A percentile compares a stretch with the other conserved stretches of the same genome.
Conservation (phyloP, 1,140 invertebrate species). For the Gonioctena quinquepunctata region DNA sequence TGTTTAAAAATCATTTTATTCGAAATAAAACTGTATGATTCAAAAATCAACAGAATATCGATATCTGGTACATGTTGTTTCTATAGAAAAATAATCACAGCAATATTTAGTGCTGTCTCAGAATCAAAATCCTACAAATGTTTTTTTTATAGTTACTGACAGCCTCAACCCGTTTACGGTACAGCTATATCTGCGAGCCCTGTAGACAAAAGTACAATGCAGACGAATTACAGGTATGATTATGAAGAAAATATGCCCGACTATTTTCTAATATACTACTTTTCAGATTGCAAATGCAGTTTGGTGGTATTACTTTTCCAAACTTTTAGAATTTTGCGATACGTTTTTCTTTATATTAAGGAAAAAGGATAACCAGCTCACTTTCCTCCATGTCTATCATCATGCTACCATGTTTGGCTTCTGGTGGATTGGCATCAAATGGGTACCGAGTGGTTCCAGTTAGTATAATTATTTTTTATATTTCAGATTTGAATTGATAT, state of each 20-base stretch:
- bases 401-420: constrained; percentile 90
- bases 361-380: constrained; percentile 86
- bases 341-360: constrained; percentile 90
- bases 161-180: constrained; percentile 75
- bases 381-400: constrained; percentile 90
- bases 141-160: constrained; percentile 69
- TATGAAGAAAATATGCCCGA: not conserved
- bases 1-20: too few species aligned
- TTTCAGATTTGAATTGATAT: too few species aligned
- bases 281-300: constrained; percentile 86
- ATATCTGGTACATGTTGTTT: too few species aligned
- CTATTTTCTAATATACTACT: not conserved
- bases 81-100: too few species aligned
- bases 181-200: constrained; percentile 89
- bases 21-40: too few species aligned
- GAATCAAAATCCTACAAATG: too few species aligned
- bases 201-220: constrained; percentile 79
- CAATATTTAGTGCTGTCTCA: too few species aligned
- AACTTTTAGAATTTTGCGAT: constrained; percentile 91
- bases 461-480: too few species aligned
- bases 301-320: constrained; percentile 98
- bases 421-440: constrained; percentile 97
- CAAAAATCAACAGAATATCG: too few species aligned
- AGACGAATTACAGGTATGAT: constrained; percentile 78
- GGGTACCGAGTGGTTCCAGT: constrained; percentile 93